Conservation (phyloP, 2,888 invertebrate genomes). For the Xanthia togata region DNA sequence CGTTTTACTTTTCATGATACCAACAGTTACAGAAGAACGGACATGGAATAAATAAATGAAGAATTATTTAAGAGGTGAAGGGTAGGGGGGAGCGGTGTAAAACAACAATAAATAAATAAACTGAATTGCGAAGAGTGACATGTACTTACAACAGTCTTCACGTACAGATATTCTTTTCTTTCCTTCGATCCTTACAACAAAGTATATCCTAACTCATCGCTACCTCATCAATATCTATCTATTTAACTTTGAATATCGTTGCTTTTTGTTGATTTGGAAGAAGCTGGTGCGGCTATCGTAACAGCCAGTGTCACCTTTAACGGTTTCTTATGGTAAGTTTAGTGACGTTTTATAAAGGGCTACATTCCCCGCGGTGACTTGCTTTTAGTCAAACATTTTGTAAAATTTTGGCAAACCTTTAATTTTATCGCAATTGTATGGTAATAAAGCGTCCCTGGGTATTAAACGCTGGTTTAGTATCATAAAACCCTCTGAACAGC, state of each 20-base stretch:
- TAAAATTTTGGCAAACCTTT: not conserved
- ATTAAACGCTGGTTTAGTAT: not conserved
- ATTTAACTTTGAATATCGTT: not conserved
- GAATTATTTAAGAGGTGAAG: conserved; percentile 10
- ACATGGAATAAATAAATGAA: conserved; percentile 37
- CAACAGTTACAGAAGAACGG: conserved; percentile 48
- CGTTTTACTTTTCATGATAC: conserved; percentile 39
- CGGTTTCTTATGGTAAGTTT: not conserved
- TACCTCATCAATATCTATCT: not conserved
- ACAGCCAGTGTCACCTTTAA: not conserved
- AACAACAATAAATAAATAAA: no score
- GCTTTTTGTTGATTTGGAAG: not conserved
- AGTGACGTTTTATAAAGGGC: not conserved
- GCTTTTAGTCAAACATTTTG: not conserved
- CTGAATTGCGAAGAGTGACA: no score
- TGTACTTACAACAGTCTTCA: not conserved
- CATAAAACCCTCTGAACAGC: conserved; percentile 12
- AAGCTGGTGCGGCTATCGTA: not conserved
- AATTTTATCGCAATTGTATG: conserved; percentile 19
- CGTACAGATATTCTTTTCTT: not conserved
- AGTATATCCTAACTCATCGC: not conserved
- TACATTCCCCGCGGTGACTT: not conserved
- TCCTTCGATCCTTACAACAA: not conserved
- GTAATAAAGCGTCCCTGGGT: conserved; percentile 8
- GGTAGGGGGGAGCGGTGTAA: not conserved